These are phyloP conservation scores for Cichlasoma orientale DNA, from an alignment of 2,797 vertebrate genomes.

Conservation along the genomic window DNA sequence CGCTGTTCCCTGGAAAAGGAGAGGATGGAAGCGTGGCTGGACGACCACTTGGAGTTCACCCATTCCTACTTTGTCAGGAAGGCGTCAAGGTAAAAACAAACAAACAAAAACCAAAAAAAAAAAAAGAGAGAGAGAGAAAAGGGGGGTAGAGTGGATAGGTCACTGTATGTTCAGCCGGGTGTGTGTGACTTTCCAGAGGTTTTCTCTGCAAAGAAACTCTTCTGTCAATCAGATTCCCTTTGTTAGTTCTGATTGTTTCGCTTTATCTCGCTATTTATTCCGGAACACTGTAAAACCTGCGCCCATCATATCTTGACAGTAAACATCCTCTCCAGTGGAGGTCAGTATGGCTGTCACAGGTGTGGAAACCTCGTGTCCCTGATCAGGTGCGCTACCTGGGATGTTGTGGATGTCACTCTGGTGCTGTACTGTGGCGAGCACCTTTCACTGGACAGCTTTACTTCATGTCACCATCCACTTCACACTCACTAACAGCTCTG, in stretches of 20 bases:
- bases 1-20: slow-evolving; percentile 75
- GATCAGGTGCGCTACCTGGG: slow-evolving; percentile 32
- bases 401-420: neutral
- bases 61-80: slow-evolving; percentile 93
- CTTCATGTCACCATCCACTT: slow-evolving; percentile 9
- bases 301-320: neutral
- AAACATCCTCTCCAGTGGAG: neutral
- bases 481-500: slow-evolving; percentile 31
- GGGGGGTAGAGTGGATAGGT: neutral
- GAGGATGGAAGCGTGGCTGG: slow-evolving; percentile 94
- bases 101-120: neutral
- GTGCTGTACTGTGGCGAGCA: neutral
- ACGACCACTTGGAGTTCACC: slow-evolving; percentile 91
- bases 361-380: too few species aligned
- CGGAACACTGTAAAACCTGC: neutral
- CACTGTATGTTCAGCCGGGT: neutral
- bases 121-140: neutral
- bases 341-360: neutral
- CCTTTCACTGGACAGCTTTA: neutral
- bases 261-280: neutral
- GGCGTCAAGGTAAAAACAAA: slow-evolving; percentile 87
- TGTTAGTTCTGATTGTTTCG: neutral
- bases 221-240: neutral
- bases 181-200: neutral
- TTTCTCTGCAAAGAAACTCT: neutral